Conservation (phyloP, 2,113 vertebrate species). For the Lota lota region DNA sequence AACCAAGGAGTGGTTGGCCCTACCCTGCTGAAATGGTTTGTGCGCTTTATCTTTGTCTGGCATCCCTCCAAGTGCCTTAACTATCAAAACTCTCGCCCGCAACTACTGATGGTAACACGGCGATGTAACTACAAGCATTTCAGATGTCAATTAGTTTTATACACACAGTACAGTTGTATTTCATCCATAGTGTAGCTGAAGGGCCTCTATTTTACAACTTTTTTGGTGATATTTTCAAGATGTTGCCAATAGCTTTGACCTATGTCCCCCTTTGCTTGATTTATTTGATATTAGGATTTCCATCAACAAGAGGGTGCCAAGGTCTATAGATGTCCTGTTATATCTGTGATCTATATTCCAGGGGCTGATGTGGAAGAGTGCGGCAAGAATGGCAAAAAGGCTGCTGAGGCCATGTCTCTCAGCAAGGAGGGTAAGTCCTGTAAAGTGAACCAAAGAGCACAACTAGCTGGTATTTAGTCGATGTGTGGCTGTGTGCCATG, state of each 20-base stretch:
- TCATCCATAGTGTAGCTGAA: slow-evolving; percentile 17
- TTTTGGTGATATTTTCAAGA: neutral
- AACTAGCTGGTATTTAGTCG: neutral
- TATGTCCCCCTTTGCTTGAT: neutral
- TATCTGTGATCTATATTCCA: slow-evolving; percentile 49
- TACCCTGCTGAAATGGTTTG: slow-evolving; percentile 24
- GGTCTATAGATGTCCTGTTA: neutral
- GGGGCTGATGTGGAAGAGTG: slow-evolving; percentile 81
- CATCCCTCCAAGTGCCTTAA: slow-evolving; percentile 40
- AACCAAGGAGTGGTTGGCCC: neutral
- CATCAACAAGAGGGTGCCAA: neutral
- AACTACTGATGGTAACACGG: neutral
- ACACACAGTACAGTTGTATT: neutral
- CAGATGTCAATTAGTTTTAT: neutral
- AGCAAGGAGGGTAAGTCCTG: slow-evolving; percentile 87
- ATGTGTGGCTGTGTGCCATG: too few relatives aligned
- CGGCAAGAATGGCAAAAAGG: slow-evolving; percentile 82
- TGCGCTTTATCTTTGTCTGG: slow-evolving; percentile 47
- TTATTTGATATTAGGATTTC: neutral
- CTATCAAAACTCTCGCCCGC: slow-evolving; percentile 23
- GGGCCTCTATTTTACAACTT: slow-evolving; percentile 8
- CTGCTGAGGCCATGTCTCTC: slow-evolving; percentile 88
- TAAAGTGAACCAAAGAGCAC: neutral
- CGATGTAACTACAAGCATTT: neutral
- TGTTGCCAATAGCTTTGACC: neutral